These are phyloP conservation scores for Monopterus albus DNA, from an alignment of 2,113 vertebrate species.

Conservation along the genomic window DNA sequence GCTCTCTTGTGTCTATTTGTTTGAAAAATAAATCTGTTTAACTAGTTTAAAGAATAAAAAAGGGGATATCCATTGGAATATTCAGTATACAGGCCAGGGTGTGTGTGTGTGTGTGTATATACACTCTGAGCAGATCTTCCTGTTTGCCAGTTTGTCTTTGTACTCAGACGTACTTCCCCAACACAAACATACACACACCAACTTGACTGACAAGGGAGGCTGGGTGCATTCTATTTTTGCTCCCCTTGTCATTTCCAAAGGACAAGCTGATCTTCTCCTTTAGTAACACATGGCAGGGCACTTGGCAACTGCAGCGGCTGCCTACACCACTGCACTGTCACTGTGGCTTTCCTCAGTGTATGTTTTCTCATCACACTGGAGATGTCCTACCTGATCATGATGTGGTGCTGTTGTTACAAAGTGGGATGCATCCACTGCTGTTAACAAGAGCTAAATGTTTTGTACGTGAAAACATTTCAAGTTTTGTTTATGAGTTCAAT, in stretches of 20 bases:
- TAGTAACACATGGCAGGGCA: slow-evolving; percentile 81
- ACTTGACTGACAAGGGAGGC: slow-evolving; percentile 91
- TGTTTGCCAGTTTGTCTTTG: no score
- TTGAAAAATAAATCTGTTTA: background rate
- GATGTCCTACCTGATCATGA: slow-evolving; percentile 6
- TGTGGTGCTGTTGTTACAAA: slow-evolving; percentile 7
- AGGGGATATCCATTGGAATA: background rate
- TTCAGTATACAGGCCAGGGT: slow-evolving; percentile 6
- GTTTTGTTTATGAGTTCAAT: background rate
- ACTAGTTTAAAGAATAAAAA: background rate
- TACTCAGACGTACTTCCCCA: slow-evolving; percentile 59
- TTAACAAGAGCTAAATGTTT: background rate
- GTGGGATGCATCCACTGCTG: background rate
- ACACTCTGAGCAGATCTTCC: no score
- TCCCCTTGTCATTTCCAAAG: slow-evolving; percentile 89
- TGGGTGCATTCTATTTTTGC: slow-evolving; percentile 92
- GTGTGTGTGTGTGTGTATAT: no score
- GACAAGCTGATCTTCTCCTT: slow-evolving; percentile 77
- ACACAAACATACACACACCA: slow-evolving; percentile 64
- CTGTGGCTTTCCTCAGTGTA: slow-evolving; percentile 25
- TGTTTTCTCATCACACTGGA: background rate
- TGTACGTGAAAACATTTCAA: background rate
- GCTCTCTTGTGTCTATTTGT: slow-evolving; percentile 6
- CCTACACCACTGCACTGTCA: slow-evolving; percentile 24
- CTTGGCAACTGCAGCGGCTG: slow-evolving; percentile 49